Conservation (phyloP, 2,888 invertebrate species). For the Trilocha varians region DNA sequence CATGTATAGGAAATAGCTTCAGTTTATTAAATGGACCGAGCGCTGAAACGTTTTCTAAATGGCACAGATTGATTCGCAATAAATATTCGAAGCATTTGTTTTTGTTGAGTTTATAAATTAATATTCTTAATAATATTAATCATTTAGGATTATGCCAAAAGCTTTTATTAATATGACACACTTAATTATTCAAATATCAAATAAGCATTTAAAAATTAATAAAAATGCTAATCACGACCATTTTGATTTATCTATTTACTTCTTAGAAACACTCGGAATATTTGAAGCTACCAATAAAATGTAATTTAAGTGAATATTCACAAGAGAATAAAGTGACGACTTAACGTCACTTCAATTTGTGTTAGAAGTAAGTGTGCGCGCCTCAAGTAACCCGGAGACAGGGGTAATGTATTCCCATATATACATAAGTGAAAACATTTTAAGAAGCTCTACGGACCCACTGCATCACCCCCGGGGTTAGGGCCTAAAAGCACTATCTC, state of each 20-base stretch:
- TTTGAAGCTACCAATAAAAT: conserved; percentile 59
- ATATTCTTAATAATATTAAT: no score
- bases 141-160: no score
- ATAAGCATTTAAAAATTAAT: neutral
- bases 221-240: neutral
- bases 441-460: conserved; percentile 70
- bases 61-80: no score
- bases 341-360: conserved; percentile 71
- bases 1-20: neutral
- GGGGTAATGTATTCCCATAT: conserved; percentile 71
- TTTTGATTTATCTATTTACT: neutral
- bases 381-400: conserved; percentile 66
- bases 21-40: neutral
- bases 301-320: conserved; percentile 65
- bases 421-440: conserved; percentile 73
- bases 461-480: conserved; percentile 72
- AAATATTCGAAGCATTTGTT: no score
- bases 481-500: conserved; percentile 75
- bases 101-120: no score
- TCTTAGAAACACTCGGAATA: conserved; percentile 22
- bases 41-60: no score
- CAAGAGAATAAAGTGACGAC: conserved; percentile 61
- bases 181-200: neutral
- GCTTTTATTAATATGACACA: no score
- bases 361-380: conserved; percentile 67